Evolutionary conservation across 1,140 invertebrate genomes (phyloP).

Genomic region (Drosophila tristis): DNA sequence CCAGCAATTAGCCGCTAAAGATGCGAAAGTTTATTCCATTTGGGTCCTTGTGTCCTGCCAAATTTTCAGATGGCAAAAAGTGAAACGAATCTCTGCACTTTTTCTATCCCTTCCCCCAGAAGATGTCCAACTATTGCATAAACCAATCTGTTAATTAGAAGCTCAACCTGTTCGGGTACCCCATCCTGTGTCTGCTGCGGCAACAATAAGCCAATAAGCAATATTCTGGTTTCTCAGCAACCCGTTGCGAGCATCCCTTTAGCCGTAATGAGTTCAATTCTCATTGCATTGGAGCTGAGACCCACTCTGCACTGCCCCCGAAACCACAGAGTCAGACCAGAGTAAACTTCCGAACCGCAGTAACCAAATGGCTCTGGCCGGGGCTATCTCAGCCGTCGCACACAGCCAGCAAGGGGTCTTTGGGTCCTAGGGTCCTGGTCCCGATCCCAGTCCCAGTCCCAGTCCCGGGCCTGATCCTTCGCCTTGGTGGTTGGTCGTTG

Average conservation of each 20-base stretch:
- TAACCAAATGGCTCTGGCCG: slow-evolving; percentile 44
- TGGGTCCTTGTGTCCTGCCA: not conserved
- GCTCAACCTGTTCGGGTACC: not conserved
- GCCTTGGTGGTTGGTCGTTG: slow-evolving; percentile 23
- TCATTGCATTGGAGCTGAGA: slow-evolving; percentile 19
- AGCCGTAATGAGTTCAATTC: slow-evolving; percentile 58
- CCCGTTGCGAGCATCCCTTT: slow-evolving; percentile 28
- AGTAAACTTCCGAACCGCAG: slow-evolving; percentile 61
- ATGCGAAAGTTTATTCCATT: slow-evolving; percentile 16
- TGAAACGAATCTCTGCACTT: not conserved
- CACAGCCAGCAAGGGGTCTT: slow-evolving; percentile 14
- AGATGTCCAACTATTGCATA: no score
- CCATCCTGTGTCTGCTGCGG: not conserved
- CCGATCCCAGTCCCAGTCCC: no score
- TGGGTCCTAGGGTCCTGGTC: not conserved
- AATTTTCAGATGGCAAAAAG: slow-evolving; percentile 2
- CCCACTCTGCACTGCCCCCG: slow-evolving; percentile 8
- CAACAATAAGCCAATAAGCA: slow-evolving; percentile 59
- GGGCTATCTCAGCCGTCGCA: slow-evolving; percentile 35
- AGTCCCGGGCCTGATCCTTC: slow-evolving; percentile 17
- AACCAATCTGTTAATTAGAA: no score
- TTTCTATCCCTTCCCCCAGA: no score
- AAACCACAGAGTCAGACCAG: slow-evolving; percentile 37
- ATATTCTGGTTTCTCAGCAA: slow-evolving; percentile 20
- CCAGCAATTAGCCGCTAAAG: slow-evolving; percentile 58